Conservation (phyloP, 1,140 invertebrate genomes). For the Wiebesia pumilae region DNA sequence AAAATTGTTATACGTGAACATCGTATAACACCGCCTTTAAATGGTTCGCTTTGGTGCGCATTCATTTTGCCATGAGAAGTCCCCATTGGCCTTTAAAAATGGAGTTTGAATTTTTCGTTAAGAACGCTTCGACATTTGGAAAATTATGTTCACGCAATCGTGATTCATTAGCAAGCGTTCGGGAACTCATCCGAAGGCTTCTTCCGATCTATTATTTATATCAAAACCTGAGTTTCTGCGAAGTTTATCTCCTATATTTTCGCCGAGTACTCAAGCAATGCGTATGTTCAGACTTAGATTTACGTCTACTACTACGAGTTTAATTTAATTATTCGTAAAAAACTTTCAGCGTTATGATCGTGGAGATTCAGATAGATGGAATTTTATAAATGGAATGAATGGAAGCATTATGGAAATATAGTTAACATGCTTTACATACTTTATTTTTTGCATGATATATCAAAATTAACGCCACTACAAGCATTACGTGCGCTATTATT, state of each 20-base stretch:
- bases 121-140: not conserved
- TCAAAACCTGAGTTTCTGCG: not conserved
- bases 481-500: not conserved
- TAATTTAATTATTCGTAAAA: not conserved
- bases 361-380: not conserved
- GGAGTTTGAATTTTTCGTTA: not conserved
- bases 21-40: not conserved
- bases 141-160: not conserved
- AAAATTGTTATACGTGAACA: not conserved
- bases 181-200: not conserved
- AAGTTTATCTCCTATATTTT: not conserved
- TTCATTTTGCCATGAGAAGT: too few relatives aligned
- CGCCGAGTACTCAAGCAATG: not conserved
- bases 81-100: too few relatives aligned
- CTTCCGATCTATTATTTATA: not conserved
- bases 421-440: not conserved
- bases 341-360: not conserved
- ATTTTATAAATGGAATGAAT: not conserved
- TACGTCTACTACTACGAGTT: not conserved
- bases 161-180: not conserved
- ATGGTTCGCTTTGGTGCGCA: not conserved
- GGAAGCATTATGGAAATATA: not conserved
- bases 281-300: not conserved
- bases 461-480: not conserved
- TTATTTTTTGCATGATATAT: not conserved